Percentiles rank a stretch among this genome's conserved stretches.
phyloP scores from a whole-genome alignment of 2,797 vertebrate genomes.

The Micrastur ruficollis region DNA sequence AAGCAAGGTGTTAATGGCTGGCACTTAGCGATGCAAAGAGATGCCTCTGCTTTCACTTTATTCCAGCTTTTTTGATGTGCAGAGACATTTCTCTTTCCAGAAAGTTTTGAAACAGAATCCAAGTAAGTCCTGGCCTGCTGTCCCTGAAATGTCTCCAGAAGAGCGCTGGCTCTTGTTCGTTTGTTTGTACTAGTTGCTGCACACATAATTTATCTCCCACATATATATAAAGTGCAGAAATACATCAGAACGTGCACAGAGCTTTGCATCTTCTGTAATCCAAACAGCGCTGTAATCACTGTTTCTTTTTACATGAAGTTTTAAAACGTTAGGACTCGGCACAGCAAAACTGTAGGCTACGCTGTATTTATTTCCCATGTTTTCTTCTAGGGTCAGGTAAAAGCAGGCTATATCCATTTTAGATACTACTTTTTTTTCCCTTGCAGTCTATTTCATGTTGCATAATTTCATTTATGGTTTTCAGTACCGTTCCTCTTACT shows the following conservation, averaged over 20 bases:
- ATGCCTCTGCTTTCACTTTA: constrained; percentile 3
- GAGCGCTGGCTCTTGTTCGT: constrained; percentile 16
- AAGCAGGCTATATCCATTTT: neutral
- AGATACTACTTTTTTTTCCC: neutral
- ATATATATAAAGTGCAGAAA: constrained; percentile 35
- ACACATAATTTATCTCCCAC: constrained; percentile 35
- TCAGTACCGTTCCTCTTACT: neutral
- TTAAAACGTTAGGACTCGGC: neutral
- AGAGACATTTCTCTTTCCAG: constrained; percentile 5
- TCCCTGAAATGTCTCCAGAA: constrained; percentile 40
- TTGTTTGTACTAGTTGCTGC: constrained; percentile 40
- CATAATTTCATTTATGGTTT: neutral
- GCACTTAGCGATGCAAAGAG: neutral
- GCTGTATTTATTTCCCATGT: neutral
- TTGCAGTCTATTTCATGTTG: neutral
- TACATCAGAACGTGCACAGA: neutral
- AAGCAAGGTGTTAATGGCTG: neutral
- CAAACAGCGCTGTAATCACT: neutral
- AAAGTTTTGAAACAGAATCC: constrained; percentile 63
- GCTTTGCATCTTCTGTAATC: neutral
- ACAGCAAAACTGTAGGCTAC: neutral
- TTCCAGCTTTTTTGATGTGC: constrained; percentile 29
- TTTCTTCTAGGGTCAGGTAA: neutral
- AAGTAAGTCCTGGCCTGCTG: constrained; percentile 51
- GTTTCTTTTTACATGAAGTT: neutral